A percentile compares a stretch with the other conserved stretches of the same genome.
These are phyloP conservation scores for Dione juno DNA, from an alignment of 2,888 invertebrate species.

Conservation along the genomic window DNA sequence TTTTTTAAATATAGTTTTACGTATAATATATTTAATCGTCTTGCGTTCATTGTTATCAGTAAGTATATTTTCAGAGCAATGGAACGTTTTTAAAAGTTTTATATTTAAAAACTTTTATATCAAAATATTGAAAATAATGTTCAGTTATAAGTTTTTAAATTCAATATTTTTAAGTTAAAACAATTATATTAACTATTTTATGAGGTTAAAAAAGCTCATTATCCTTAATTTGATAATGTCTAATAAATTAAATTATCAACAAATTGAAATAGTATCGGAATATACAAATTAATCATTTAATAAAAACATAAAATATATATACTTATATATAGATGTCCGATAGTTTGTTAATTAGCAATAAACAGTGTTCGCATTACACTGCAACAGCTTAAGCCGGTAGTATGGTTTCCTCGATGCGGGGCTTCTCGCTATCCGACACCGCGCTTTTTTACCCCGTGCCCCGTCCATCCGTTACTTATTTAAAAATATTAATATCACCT, in stretches of 20 bases:
- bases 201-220: no score
- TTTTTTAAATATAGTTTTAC: not conserved
- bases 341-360: constrained; percentile 30
- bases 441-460: constrained; percentile 53
- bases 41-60: no score
- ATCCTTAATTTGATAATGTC: no score
- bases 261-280: no score
- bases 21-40: no score
- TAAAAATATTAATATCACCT: constrained; percentile 42
- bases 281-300: no score
- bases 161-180: not conserved
- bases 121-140: no score
- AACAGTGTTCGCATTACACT: constrained; percentile 32
- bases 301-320: not conserved
- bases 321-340: constrained; percentile 6
- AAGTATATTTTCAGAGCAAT: no score
- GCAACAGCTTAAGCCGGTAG: constrained; percentile 63
- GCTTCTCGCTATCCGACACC: constrained; percentile 63
- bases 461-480: constrained; percentile 49
- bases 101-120: no score
- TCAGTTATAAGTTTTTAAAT: no score
- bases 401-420: constrained; percentile 70
- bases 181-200: not conserved
- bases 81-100: no score
- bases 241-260: no score